Conservation (phyloP, 2,113 vertebrate species). For the Ailuropoda melanoleuca region DNA sequence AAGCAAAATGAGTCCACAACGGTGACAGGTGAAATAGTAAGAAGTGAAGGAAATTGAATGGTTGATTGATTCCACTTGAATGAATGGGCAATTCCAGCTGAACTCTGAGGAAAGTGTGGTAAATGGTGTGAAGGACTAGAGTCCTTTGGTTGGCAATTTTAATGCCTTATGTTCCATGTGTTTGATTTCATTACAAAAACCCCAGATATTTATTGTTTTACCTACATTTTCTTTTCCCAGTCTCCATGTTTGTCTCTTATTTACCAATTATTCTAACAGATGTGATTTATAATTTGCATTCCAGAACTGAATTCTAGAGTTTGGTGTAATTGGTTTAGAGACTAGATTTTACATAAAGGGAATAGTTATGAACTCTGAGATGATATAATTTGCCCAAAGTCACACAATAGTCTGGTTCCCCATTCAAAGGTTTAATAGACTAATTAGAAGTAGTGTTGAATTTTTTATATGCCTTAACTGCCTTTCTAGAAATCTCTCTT, state of each 20-base stretch:
- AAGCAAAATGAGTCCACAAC: neutral
- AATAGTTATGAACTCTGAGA: neutral
- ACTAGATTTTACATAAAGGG: neutral
- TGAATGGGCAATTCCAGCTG: neutral
- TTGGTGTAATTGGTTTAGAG: neutral
- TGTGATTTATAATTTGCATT: neutral
- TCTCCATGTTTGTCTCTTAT: neutral
- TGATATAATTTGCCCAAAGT: neutral
- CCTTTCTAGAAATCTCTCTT: neutral
- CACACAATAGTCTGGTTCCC: neutral
- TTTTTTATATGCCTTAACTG: neutral
- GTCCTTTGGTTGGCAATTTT: neutral
- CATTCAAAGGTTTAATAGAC: neutral
- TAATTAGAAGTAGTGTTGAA: neutral
- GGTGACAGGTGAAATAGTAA: neutral
- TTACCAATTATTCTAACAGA: slow-evolving; percentile 12
- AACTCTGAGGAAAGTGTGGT: neutral
- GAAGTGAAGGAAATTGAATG: neutral
- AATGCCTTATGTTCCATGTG: neutral
- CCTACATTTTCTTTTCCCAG: neutral
- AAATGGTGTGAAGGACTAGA: neutral
- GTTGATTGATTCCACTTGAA: neutral
- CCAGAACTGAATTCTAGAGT: neutral
- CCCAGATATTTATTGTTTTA: neutral
- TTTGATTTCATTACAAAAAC: neutral